phyloP scores from a whole-genome alignment of 2,888 invertebrate genomes.

The Caradrina clavipalpis region DNA sequence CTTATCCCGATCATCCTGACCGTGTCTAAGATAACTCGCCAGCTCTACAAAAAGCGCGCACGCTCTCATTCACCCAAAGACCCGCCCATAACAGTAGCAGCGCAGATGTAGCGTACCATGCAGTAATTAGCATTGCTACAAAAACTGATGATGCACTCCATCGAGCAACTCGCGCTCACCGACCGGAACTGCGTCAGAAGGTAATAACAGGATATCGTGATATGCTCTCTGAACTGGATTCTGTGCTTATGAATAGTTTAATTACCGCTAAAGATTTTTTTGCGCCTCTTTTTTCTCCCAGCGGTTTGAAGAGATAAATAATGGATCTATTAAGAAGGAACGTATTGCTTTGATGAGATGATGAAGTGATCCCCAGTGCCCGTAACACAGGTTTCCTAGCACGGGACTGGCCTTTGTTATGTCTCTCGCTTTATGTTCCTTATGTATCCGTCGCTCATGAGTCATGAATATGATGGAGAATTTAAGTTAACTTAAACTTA shows the following conservation, averaged over 20 bases:
- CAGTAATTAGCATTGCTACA: slow-evolving; percentile 73
- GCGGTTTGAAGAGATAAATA: background rate
- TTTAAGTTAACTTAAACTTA: no score
- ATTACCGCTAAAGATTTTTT: slow-evolving; percentile 7
- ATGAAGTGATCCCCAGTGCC: no score
- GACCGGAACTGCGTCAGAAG: slow-evolving; percentile 60
- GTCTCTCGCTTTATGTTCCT: no score
- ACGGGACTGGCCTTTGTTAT: no score
- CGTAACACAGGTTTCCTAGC: no score
- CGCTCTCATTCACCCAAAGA: slow-evolving; percentile 78
- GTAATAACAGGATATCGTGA: slow-evolving; percentile 50
- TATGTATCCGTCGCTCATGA: no score
- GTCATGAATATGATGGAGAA: no score
- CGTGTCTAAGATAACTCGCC: slow-evolving; percentile 34
- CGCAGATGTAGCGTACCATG: slow-evolving; percentile 71
- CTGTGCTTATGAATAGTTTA: slow-evolving; percentile 34
- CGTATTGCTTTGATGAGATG: no score
- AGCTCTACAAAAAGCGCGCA: slow-evolving; percentile 47
- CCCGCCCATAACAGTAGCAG: slow-evolving; percentile 71
- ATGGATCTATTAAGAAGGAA: background rate
- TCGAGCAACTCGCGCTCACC: slow-evolving; percentile 67
- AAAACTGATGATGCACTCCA: slow-evolving; percentile 76
- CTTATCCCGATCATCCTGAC: background rate
- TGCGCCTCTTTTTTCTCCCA: background rate
- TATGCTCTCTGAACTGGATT: slow-evolving; percentile 30